Conservation (phyloP, 2,113 vertebrate genomes). For the Choloepus hoffmanni region DNA sequence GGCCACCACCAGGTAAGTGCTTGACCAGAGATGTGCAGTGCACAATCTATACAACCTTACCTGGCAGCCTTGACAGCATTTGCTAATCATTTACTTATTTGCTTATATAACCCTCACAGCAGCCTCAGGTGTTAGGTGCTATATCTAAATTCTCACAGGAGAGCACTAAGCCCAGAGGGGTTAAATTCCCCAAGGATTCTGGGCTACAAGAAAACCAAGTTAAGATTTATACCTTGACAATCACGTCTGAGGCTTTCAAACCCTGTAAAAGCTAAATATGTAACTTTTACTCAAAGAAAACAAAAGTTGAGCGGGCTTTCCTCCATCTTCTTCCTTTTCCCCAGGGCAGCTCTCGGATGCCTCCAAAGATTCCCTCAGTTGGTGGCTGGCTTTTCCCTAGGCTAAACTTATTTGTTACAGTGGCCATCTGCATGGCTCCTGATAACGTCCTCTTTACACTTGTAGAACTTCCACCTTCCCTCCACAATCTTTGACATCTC, state of each 20-base stretch:
- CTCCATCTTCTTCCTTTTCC: background rate
- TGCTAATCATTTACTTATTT: background rate
- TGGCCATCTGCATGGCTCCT: background rate
- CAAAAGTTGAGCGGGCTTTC: background rate
- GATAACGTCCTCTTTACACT: background rate
- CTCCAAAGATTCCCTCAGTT: background rate
- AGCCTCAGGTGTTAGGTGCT: background rate
- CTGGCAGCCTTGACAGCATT: background rate
- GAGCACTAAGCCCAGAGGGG: background rate
- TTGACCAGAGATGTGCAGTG: background rate
- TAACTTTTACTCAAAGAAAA: background rate
- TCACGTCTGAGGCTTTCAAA: background rate
- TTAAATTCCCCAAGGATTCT: background rate
- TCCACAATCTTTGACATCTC: background rate
- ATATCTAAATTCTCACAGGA: background rate
- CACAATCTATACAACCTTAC: background rate
- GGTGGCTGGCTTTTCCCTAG: background rate
- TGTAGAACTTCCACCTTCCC: background rate
- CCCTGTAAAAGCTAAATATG: background rate
- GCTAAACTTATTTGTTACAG: background rate
- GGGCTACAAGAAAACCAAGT: background rate
- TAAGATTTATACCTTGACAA: background rate
- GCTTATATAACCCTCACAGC: background rate
- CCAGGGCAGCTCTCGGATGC: background rate
- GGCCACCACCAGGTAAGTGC: background rate